Evolutionary conservation across 2,113 vertebrate genomes (phyloP).

Genomic region (Gorsachius goisagi): DNA sequence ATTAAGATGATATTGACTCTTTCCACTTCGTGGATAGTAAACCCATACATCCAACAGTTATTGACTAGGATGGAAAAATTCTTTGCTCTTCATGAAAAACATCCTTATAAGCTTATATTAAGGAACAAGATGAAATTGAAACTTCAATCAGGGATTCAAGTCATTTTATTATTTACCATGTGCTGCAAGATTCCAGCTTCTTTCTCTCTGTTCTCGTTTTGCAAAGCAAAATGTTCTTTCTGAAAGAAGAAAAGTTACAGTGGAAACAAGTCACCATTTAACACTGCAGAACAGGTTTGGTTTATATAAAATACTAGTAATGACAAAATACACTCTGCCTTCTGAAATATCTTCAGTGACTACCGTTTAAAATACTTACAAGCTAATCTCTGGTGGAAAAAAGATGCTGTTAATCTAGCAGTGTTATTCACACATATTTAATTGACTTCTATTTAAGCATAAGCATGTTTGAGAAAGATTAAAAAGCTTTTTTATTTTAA

Average conservation of each 20-base stretch:
- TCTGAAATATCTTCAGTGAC: not conserved
- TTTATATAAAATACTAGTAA: not conserved
- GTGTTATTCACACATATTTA: not conserved
- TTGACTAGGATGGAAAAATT: not conserved
- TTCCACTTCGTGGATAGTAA: not conserved
- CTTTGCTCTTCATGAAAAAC: not conserved
- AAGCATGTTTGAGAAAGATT: not conserved
- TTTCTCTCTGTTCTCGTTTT: slow-evolving; percentile 59
- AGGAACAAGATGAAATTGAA: not conserved
- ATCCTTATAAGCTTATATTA: not conserved
- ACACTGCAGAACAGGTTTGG: not conserved
- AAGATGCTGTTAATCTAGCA: not conserved
- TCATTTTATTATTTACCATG: slow-evolving; percentile 54
- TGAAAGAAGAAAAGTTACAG: slow-evolving; percentile 46
- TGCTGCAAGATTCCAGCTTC: slow-evolving; percentile 41
- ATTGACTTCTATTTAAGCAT: not conserved
- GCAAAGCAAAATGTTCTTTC: slow-evolving; percentile 66
- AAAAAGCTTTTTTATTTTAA: not conserved
- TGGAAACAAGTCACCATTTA: not conserved
- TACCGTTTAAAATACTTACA: not conserved
- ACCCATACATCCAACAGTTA: not conserved
- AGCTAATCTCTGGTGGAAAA: not conserved
- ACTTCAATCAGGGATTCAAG: not conserved
- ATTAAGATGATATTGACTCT: not conserved
- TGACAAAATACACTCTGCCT: not conserved